Conservation (phyloP, 53 echinoderm and acorn worm species). For the Actinopyga echinites region DNA sequence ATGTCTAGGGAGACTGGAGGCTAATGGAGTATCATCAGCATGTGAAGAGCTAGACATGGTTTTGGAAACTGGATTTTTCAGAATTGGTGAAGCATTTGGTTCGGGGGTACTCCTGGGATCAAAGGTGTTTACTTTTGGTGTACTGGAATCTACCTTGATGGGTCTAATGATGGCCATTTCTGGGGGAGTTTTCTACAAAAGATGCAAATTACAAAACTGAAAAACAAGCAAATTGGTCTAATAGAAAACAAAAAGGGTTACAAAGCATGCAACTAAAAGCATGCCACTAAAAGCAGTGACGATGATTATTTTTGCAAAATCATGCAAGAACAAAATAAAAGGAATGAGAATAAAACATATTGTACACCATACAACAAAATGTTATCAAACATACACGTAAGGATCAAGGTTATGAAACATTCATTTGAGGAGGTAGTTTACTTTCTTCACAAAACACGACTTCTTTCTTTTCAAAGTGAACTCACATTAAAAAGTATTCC, state of each 20-base stretch:
- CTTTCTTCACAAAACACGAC: no score
- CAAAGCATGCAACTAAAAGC: background rate
- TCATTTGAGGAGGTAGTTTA: no score
- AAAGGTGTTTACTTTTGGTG: slow-evolving; percentile 75
- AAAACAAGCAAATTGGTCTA: background rate
- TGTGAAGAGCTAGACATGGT: slow-evolving; percentile 12
- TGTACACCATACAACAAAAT: no score
- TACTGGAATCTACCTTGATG: slow-evolving; percentile 76
- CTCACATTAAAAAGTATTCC: no score
- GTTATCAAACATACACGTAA: no score
- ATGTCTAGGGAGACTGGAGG: background rate
- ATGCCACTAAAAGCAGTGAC: background rate
- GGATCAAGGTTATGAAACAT: no score
- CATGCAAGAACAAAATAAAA: no score
- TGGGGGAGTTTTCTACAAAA: slow-evolving; percentile 36
- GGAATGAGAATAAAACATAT: no score
- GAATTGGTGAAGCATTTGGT: slow-evolving; percentile 76
- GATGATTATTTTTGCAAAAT: no score
- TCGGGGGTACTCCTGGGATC: slow-evolving; percentile 65
- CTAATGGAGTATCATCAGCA: background rate
- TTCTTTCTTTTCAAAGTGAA: no score
- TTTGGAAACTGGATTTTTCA: slow-evolving; percentile 38
- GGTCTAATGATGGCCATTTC: slow-evolving; percentile 15
- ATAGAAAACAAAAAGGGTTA: background rate
- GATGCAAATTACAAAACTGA: background rate